Conservation (phyloP, 1,140 invertebrate genomes). For the Limonius californicus region DNA sequence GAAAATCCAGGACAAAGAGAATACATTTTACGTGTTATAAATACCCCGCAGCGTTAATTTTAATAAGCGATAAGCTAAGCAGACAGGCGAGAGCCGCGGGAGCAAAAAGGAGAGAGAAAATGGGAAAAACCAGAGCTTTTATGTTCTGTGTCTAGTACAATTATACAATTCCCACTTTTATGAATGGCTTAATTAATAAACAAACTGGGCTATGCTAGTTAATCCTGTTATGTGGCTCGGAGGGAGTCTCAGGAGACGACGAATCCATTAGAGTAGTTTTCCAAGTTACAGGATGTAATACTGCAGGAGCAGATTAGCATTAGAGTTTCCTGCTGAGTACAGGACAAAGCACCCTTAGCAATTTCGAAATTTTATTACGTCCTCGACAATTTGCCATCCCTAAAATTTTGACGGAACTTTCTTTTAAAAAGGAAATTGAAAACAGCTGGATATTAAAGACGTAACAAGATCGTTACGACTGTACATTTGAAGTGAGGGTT, state of each 20-base stretch:
- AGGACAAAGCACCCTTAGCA: conserved; percentile 1
- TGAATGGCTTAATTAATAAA: conserved; percentile 8
- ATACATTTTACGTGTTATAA: too few species aligned
- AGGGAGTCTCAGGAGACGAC: conserved; percentile 2
- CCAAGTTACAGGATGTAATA: conserved; percentile 9
- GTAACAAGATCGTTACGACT: neutral
- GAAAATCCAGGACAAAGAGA: too few species aligned
- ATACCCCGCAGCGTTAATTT: too few species aligned
- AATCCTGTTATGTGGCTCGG: neutral
- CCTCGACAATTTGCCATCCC: conserved; percentile 2
- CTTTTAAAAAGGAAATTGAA: neutral
- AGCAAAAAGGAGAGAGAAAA: too few species aligned
- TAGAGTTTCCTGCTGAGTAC: conserved; percentile 7
- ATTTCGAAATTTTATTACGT: conserved; percentile 5
- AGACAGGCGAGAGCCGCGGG: too few species aligned
- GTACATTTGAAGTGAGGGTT: too few species aligned
- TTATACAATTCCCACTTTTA: neutral
- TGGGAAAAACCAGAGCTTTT: too few species aligned
- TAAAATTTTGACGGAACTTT: neutral
- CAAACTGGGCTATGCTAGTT: neutral
- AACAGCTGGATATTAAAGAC: conserved; percentile 5
- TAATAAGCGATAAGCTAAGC: too few species aligned
- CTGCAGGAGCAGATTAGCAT: conserved; percentile 4
- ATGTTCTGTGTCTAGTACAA: neutral
- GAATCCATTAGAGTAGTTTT: conserved; percentile 9